Base-by-base conservation (phyloP, 2,888 invertebrate species). In the Digitonthophagus gazella region DNA sequence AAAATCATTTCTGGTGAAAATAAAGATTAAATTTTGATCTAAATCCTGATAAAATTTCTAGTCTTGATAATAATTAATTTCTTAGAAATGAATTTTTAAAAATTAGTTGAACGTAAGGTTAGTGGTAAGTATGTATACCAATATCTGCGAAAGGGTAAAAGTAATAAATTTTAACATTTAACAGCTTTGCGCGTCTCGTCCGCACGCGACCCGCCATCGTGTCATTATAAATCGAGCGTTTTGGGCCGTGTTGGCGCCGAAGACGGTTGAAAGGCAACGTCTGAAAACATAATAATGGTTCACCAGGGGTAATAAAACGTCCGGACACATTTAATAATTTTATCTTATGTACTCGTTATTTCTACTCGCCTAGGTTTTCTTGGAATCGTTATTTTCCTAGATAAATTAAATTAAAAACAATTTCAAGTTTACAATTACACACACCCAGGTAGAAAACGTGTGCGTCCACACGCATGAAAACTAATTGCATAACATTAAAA, bases 81-180 rank as follows among this genome's bases (percentile, higher is more conserved):
- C n/a, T n/a, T n/a, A n/a, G n/a, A n/a, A n/a, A n/a, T n/a, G n/a
- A n/a, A n/a, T n/a, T n/a, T n/a, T n/a, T n/a, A n/a, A n/a, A n/a
- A n/a, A n/a, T n/a, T n/a, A n/a, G n/a, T n/a, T n/a, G n/a, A n/a
- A n/a, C n/a, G n/a, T n/a, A n/a, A n/a, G n/a, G n/a, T n/a, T n/a
- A n/a, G n/a, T n/a, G n/a, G n/a, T n/a, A n/a, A n/a, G n/a, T n/a
- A n/a, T n/a, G n/a, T n/a, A n/a, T n/a, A n/a, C n/a, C n/a, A n/a
- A n/a, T n/a, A n/a, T n/a, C n/a, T n/a, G n/a, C n/a, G n/a, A 19
- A 61, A 61, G 20, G 61, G 61, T 19, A 8, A 61, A 61, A 19
- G 61, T n/a, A 19, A 61, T 61, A 61, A 61, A 61, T 20, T 61
- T 61, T 61, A 61, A 61, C 61, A 18, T 61, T 61, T 61, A 61